A percentile compares a stretch with the other conserved stretches of the same genome.
phyloP scores from a whole-genome alignment of 2,113 vertebrate genomes.

The Pedionomus torquatus region DNA sequence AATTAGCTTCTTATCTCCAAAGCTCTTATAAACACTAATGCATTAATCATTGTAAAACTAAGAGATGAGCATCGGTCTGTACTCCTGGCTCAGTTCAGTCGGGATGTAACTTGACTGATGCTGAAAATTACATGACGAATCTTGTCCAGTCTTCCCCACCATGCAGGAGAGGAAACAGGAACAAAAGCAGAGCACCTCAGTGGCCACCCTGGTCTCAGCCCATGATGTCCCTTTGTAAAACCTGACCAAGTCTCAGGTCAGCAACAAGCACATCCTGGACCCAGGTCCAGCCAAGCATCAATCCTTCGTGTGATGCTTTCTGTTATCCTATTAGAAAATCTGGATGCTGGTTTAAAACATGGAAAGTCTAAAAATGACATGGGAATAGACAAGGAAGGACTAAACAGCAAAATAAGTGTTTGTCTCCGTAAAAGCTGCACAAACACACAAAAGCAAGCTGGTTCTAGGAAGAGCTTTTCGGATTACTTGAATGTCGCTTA shows the following conservation, averaged over 20 bases:
- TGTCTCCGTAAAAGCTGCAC: not conserved
- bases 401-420: constrained; percentile 4
- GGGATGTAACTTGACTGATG: not conserved
- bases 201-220: not conserved
- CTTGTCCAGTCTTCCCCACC: not conserved
- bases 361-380: not conserved
- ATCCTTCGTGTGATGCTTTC: not conserved
- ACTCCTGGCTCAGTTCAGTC: not conserved
- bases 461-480: constrained; percentile 5
- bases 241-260: not conserved
- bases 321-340: not conserved
- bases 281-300: not conserved
- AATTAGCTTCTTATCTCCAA: constrained; percentile 42
- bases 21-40: constrained; percentile 52
- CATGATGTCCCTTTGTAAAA: not conserved
- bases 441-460: constrained; percentile 6
- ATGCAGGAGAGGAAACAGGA: not conserved
- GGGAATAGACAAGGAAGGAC: not conserved
- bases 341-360: not conserved
- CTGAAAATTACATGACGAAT: not conserved
- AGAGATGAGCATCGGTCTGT: not conserved
- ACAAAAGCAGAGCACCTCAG: not conserved
- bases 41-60: constrained; percentile 41
- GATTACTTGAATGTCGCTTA: not conserved
- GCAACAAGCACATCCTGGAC: not conserved